Evolutionary conservation across 2,113 vertebrate genomes (phyloP).

Genomic region (Saccopteryx bilineata): DNA sequence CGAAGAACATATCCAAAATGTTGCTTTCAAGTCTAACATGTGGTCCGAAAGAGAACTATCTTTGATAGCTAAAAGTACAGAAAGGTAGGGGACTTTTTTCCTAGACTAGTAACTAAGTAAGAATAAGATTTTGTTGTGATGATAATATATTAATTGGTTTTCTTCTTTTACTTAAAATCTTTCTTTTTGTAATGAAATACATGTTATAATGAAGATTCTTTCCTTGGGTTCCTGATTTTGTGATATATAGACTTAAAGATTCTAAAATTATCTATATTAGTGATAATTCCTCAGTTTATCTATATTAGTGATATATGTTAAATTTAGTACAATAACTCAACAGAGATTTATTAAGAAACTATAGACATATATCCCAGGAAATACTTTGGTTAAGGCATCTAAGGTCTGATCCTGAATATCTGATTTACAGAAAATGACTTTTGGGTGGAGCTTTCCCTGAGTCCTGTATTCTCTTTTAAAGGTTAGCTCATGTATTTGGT

Average conservation of each 20-base stretch:
- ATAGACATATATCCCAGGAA: neutral
- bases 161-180: neutral
- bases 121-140: conserved; percentile 13
- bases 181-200: conserved; percentile 40
- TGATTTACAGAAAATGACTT: neutral
- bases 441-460: neutral
- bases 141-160: neutral
- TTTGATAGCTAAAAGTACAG: neutral
- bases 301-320: neutral
- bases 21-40: neutral
- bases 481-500: neutral
- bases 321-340: neutral
- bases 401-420: neutral
- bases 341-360: neutral
- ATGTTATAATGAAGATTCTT: conserved; percentile 54
- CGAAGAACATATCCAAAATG: conserved; percentile 33
- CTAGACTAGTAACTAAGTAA: neutral
- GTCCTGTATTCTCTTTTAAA: neutral
- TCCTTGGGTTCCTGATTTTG: conserved; percentile 31
- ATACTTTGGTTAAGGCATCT: neutral
- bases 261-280: conserved; percentile 32
- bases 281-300: neutral
- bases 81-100: neutral
- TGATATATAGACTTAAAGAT: neutral
- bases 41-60: neutral